These are phyloP conservation scores for Prochilodus magdalenae DNA, from an alignment of 2,113 vertebrate species.

Conservation along the genomic window DNA sequence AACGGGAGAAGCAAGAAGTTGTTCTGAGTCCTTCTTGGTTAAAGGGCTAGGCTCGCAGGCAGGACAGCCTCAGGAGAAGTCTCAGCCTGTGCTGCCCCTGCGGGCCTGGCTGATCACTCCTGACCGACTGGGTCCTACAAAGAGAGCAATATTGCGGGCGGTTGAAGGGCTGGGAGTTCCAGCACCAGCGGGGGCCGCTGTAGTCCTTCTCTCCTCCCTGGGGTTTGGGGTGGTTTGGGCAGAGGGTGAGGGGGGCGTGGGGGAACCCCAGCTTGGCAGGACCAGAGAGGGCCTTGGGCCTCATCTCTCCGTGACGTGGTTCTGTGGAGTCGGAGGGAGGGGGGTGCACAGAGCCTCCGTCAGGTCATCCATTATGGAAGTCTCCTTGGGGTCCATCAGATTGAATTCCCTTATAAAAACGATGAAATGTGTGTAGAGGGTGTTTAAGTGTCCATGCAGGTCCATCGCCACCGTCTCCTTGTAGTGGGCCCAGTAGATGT, in stretches of 20 bases:
- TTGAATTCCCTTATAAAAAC: constrained; percentile 99
- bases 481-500: constrained; percentile 99
- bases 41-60: constrained; percentile 36
- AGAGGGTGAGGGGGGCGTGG: no score
- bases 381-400: constrained; percentile 98
- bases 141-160: constrained; percentile 66
- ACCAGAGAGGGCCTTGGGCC: neutral
- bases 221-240: constrained; percentile 46
- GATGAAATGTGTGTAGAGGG: constrained; percentile 96
- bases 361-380: constrained; percentile 97
- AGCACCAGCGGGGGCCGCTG: constrained; percentile 60
- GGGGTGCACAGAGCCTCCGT: constrained; percentile 92
- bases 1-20: constrained; percentile 9
- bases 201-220: constrained; percentile 66
- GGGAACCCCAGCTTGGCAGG: constrained; percentile 80
- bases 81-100: constrained; percentile 72
- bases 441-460: constrained; percentile 98
- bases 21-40: constrained; percentile 38
- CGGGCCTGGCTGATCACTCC: constrained; percentile 72
- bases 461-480: constrained; percentile 96
- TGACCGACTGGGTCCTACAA: constrained; percentile 58
- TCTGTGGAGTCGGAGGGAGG: constrained; percentile 52
- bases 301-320: constrained; percentile 61
- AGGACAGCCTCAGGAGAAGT: constrained; percentile 47
- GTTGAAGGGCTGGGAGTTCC: constrained; percentile 74